A percentile compares a stretch with the other conserved stretches of the same genome.
phyloP scores from a whole-genome alignment of 2,888 invertebrate species.

The Spilosoma lubricipeda region DNA sequence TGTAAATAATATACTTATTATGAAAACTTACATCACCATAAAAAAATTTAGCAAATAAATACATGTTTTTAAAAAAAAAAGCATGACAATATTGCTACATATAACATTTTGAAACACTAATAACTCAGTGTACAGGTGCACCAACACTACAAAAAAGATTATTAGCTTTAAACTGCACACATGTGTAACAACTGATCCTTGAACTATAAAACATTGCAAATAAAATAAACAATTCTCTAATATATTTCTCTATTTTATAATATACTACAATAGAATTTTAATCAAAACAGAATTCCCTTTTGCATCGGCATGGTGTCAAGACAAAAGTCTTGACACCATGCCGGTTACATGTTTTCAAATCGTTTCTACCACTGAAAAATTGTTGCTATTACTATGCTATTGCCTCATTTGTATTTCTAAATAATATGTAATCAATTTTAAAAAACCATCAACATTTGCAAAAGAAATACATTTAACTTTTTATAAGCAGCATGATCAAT shows the following conservation, averaged over 20 bases:
- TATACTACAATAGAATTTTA: neutral
- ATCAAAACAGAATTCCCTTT: neutral
- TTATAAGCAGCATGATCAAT: neutral
- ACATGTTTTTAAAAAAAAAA: neutral
- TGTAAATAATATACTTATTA: constrained; percentile 14
- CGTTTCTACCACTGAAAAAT: neutral
- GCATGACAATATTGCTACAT: constrained; percentile 1
- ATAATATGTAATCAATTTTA: neutral
- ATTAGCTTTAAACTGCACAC: neutral
- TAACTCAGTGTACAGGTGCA: neutral
- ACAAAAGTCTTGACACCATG: neutral
- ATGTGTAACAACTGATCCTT: neutral
- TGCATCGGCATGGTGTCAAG: too few relatives aligned
- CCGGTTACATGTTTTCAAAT: neutral
- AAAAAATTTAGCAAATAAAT: constrained; percentile 22
- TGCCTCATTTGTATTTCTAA: neutral
- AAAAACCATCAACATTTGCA: neutral
- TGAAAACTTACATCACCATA: constrained; percentile 24
- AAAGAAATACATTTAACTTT: neutral
- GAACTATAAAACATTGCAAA: neutral
- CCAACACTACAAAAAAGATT: neutral
- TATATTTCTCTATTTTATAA: neutral
- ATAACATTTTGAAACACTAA: neutral
- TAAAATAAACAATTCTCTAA: neutral
- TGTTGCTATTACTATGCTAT: neutral